Evolutionary conservation across 2,113 vertebrate genomes (phyloP).

Genomic region (Platycercus adscitus): DNA sequence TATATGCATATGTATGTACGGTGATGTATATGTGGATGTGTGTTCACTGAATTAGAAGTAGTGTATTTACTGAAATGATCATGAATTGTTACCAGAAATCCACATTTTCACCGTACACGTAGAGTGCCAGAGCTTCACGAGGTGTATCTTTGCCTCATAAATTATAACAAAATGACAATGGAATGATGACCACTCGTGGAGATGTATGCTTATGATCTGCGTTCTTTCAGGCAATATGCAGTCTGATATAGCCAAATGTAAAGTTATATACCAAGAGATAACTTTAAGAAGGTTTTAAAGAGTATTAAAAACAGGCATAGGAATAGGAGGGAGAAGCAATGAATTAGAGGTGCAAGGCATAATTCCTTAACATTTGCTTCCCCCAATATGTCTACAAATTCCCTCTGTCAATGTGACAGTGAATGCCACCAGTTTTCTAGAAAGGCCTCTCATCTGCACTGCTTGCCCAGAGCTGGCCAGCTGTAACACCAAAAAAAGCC

Average conservation of each 20-base stretch:
- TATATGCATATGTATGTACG: neutral
- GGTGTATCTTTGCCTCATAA: neutral
- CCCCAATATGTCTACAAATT: fast-evolving
- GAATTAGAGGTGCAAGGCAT: neutral
- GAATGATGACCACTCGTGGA: neutral
- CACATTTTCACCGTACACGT: neutral
- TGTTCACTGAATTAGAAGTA: neutral
- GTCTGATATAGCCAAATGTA: neutral
- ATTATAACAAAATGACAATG: neutral
- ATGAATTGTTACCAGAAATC: neutral
- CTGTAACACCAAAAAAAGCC: neutral
- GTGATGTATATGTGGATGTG: neutral
- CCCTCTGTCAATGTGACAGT: neutral
- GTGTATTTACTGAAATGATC: neutral
- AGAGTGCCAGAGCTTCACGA: neutral
- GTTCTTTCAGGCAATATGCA: neutral
- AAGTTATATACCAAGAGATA: neutral
- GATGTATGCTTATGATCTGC: neutral
- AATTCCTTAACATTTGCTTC: neutral
- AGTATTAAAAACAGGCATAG: neutral
- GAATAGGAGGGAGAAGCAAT: neutral
- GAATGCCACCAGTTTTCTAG: neutral
- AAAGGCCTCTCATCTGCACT: neutral
- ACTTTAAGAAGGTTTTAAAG: neutral
- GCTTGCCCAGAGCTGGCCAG: neutral